A percentile compares a stretch with the other conserved stretches of the same genome.
phyloP scores from a whole-genome alignment of 2,888 invertebrate genomes.

The Ochropleura leucogaster region DNA sequence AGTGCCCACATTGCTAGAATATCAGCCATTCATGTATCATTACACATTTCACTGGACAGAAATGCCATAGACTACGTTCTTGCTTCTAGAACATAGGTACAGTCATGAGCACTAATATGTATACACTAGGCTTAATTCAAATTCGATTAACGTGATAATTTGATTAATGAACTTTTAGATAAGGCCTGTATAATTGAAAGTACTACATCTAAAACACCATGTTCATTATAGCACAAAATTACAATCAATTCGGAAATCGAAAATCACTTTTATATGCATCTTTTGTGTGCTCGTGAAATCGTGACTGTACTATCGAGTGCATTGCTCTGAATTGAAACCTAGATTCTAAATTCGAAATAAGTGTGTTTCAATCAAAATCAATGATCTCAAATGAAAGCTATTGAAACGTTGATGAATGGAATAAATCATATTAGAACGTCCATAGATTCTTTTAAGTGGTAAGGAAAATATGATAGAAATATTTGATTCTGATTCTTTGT shows the following conservation, averaged over 20 bases:
- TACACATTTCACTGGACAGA: constrained; percentile 42
- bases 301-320: constrained; percentile 13
- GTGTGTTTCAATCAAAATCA: constrained; percentile 49
- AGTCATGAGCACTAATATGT: not conserved
- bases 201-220: not conserved
- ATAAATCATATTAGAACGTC: constrained; percentile 26
- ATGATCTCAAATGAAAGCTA: constrained; percentile 52
- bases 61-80: constrained; percentile 8
- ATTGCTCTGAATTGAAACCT: constrained; percentile 37
- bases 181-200: not conserved
- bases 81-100: constrained; percentile 12
- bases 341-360: constrained; percentile 45
- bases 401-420: constrained; percentile 19
- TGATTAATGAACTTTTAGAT: no score
- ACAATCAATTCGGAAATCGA: not conserved
- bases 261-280: not conserved
- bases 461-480: not conserved
- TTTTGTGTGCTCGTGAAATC: not conserved
- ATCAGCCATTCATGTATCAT: constrained; percentile 35
- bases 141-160: not conserved
- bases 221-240: not conserved
- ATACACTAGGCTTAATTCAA: not conserved
- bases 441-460: not conserved
- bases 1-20: constrained; percentile 36
- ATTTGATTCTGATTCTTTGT: not conserved